These are phyloP conservation scores for Agapornis canus DNA, from an alignment of 2,797 vertebrate species.

Conservation along the genomic window DNA sequence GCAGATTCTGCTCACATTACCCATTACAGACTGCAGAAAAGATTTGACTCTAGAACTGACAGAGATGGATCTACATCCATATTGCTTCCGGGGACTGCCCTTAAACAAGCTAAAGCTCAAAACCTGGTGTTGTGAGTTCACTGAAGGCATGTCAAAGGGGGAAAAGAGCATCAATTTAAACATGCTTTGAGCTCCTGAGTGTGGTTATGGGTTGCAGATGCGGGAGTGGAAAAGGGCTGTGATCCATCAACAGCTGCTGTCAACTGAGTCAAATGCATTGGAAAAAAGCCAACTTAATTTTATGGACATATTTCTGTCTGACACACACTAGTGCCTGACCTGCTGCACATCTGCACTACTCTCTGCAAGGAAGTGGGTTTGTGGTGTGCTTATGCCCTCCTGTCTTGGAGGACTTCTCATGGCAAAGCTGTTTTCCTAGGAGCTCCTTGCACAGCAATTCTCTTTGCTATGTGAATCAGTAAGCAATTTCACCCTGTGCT, in stretches of 20 bases:
- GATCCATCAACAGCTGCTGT: neutral
- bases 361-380: neutral
- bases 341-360: neutral
- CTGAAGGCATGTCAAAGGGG: neutral
- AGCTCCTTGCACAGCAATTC: neutral
- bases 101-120: neutral
- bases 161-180: neutral
- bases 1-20: neutral
- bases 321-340: neutral
- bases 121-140: neutral
- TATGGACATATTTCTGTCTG: neutral
- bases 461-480: neutral
- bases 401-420: neutral
- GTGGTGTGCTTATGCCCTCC: neutral
- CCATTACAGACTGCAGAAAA: neutral
- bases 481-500: neutral
- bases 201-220: neutral
- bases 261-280: neutral
- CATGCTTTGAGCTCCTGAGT: neutral
- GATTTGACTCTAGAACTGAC: neutral
- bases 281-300: neutral
- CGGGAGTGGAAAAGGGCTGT: neutral
- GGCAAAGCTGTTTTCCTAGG: neutral
- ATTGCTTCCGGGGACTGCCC: neutral
- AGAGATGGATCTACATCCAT: neutral